phyloP scores from a whole-genome alignment of 2,113 vertebrate genomes.

The Ctenodactylus gundi region DNA sequence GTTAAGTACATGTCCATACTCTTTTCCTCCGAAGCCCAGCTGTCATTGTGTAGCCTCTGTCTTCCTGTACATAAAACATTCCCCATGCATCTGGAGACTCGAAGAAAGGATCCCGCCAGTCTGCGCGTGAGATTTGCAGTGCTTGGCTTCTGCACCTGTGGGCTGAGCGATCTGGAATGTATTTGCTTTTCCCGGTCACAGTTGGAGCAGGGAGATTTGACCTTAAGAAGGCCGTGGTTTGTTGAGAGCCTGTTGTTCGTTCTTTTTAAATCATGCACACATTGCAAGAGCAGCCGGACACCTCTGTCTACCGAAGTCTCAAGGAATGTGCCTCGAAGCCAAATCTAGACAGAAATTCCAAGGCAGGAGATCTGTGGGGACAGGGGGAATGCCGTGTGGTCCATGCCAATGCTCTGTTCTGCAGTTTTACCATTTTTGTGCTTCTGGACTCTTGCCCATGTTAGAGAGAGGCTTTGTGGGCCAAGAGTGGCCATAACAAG shows the following conservation, averaged over 20 bases:
- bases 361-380: slow-evolving; percentile 15
- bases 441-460: slow-evolving; percentile 50
- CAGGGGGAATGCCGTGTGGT: neutral
- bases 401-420: slow-evolving; percentile 65
- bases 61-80: slow-evolving; percentile 74
- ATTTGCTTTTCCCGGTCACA: slow-evolving; percentile 69
- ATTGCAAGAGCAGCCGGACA: slow-evolving; percentile 30
- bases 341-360: slow-evolving; percentile 64
- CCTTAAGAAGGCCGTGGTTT: slow-evolving; percentile 69
- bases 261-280: slow-evolving; percentile 64
- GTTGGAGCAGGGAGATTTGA: slow-evolving; percentile 71
- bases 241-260: slow-evolving; percentile 60
- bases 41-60: slow-evolving; percentile 69
- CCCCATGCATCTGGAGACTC: slow-evolving; percentile 65
- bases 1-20: slow-evolving; percentile 58
- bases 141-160: slow-evolving; percentile 71
- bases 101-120: slow-evolving; percentile 23
- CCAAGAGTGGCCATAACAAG: slow-evolving; percentile 59
- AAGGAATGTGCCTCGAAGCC: slow-evolving; percentile 64
- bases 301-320: slow-evolving; percentile 57
- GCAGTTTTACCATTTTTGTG: slow-evolving; percentile 65
- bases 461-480: slow-evolving; percentile 11
- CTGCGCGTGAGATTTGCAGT: slow-evolving; percentile 61
- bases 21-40: slow-evolving; percentile 57
- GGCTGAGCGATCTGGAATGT: slow-evolving; percentile 63